Conservation (phyloP, 2,797 vertebrate species). For the Anguilla megastoma region DNA sequence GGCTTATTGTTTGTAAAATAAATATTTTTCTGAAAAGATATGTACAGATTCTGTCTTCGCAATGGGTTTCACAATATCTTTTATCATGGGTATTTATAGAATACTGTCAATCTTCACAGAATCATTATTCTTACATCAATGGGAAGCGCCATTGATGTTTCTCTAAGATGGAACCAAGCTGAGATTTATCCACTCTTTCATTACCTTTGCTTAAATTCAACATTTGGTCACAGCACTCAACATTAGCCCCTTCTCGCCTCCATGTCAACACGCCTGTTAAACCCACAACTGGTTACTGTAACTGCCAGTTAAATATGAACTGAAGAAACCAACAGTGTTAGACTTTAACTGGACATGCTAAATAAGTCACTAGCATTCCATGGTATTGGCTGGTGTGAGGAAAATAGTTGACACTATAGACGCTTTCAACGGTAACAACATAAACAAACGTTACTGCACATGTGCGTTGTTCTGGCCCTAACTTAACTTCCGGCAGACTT, state of each 20-base stretch:
- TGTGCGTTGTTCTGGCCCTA: too few species aligned
- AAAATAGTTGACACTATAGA: too few species aligned
- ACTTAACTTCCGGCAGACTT: too few species aligned
- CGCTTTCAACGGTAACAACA: too few species aligned
- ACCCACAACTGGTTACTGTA: not conserved
- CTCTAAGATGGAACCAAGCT: not conserved
- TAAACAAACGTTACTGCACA: too few species aligned
- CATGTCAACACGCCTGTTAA: not conserved
- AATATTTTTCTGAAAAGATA: not conserved
- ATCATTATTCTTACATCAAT: not conserved
- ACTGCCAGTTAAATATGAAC: not conserved
- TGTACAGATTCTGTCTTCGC: not conserved
- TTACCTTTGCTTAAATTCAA: not conserved
- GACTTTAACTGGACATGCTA: conserved; percentile 26
- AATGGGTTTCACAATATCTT: not conserved
- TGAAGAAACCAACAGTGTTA: not conserved
- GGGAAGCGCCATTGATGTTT: not conserved
- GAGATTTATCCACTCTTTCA: not conserved
- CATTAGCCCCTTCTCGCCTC: not conserved
- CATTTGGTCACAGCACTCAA: not conserved
- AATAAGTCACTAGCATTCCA: not conserved
- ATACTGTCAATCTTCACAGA: not conserved
- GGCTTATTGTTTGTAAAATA: not conserved
- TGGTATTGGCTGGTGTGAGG: too few species aligned
- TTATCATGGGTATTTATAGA: not conserved